These are phyloP conservation scores for Cyclargus thomasi DNA, from an alignment of 1,140 invertebrate species.

Conservation along the genomic window DNA sequence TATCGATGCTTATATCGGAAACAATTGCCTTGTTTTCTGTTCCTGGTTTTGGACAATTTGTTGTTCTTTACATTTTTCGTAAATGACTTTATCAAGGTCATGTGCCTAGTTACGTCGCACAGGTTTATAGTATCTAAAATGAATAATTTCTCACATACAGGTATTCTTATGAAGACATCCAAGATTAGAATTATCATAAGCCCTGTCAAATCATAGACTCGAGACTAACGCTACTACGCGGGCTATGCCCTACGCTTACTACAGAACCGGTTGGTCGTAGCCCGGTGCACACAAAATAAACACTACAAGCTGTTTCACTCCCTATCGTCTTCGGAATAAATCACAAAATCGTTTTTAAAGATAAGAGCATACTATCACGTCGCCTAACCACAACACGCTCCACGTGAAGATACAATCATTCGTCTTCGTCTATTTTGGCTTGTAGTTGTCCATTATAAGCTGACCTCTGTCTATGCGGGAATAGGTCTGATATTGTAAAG, in stretches of 20 bases:
- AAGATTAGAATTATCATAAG: constrained; percentile 7
- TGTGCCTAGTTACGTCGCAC: no score
- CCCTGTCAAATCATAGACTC: constrained; percentile 7
- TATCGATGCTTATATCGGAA: no score
- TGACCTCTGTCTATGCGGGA: constrained; percentile 24
- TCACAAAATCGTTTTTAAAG: constrained; percentile 4
- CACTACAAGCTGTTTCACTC: constrained; percentile 15
- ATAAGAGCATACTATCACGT: not conserved
- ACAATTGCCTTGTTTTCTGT: no score
- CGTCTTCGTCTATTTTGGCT: constrained; percentile 60
- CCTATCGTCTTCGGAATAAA: constrained; percentile 14
- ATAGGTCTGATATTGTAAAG: constrained; percentile 17
- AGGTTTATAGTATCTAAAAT: no score
- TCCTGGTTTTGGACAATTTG: no score
- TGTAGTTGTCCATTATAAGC: constrained; percentile 24
- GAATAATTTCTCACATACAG: not conserved
- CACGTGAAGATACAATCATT: constrained; percentile 57
- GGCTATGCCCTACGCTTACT: constrained; percentile 62
- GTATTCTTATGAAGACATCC: not conserved
- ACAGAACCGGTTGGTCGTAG: constrained; percentile 49
- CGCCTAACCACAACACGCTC: constrained; percentile 29
- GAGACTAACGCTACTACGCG: not conserved
- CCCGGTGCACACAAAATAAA: constrained; percentile 34
- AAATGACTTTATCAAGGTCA: no score
- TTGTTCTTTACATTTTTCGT: no score